Percentiles rank a stretch among this genome's conserved stretches.
Evolutionary conservation across 2,797 vertebrate genomes (phyloP).

Genomic region (Liasis olivaceus): DNA sequence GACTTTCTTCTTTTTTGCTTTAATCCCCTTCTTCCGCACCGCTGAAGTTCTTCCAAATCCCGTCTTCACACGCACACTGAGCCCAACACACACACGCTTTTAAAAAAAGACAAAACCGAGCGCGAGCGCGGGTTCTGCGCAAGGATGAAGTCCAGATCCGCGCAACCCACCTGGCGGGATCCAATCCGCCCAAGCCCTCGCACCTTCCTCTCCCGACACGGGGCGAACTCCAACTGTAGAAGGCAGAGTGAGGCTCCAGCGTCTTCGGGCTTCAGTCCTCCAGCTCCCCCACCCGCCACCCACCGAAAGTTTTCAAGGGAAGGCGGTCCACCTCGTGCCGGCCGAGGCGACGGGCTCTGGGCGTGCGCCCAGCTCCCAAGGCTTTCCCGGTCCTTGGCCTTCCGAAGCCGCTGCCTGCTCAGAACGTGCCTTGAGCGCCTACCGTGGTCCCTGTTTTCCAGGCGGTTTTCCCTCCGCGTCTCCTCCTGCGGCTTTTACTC

Average conservation of each 20-base stretch:
- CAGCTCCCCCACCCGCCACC: constrained; percentile 20
- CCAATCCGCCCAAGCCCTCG: background rate
- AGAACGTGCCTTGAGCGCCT: background rate
- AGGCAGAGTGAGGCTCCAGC: background rate
- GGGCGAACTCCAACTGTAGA: background rate
- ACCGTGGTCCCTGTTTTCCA: background rate
- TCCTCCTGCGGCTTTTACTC: background rate
- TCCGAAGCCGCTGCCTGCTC: background rate
- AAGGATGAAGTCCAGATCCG: background rate
- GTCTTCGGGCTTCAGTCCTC: background rate
- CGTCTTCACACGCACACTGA: background rate
- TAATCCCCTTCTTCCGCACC: background rate
- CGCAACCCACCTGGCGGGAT: background rate
- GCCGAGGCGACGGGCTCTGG: background rate
- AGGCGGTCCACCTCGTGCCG: background rate
- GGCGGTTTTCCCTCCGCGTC: background rate
- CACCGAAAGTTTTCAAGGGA: background rate
- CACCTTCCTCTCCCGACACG: background rate
- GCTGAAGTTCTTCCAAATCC: background rate
- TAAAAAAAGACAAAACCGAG: background rate
- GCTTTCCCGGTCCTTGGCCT: background rate
- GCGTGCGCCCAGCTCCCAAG: background rate
- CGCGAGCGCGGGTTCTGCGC: background rate
- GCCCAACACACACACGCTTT: background rate
- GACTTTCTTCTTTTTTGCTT: background rate